Percentiles rank a stretch among this genome's conserved stretches.
These are phyloP conservation scores for Avahi laniger DNA, from an alignment of 2,797 vertebrate genomes.

Conservation along the genomic window DNA sequence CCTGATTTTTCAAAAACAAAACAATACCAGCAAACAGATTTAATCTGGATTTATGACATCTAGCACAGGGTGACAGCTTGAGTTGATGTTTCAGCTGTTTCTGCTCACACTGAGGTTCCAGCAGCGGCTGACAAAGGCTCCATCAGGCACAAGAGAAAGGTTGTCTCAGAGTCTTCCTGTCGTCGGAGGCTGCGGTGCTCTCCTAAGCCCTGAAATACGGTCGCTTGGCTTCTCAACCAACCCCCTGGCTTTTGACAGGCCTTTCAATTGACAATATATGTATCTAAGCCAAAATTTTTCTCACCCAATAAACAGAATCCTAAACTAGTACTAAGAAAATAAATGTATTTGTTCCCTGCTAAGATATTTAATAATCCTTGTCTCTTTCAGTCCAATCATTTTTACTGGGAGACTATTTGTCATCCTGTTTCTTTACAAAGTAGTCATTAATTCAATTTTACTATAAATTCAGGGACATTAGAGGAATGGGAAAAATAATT, in stretches of 20 bases:
- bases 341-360: conserved; percentile 10
- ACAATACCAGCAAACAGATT: conserved; percentile 35
- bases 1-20: conserved; percentile 46
- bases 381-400: conserved; percentile 16
- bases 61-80: conserved; percentile 50
- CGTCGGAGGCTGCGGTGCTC: neutral
- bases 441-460: neutral
- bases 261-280: conserved; percentile 31
- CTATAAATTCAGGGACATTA: neutral
- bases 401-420: conserved; percentile 49
- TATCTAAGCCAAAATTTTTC: conserved; percentile 33
- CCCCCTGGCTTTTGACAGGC: neutral
- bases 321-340: conserved; percentile 41
- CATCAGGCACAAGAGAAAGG: neutral
- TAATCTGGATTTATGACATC: conserved; percentile 67
- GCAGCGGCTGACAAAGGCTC: neutral
- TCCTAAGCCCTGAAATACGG: conserved; percentile 1
- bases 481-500: conserved; percentile 38
- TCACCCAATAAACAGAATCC: conserved; percentile 6
- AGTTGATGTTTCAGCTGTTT: conserved; percentile 51
- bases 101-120: neutral
- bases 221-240: neutral
- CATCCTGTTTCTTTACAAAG: conserved; percentile 42
- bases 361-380: conserved; percentile 1
- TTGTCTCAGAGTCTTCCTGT: conserved; percentile 33